Percentiles rank a stretch among this genome's conserved stretches.
phyloP scores from a whole-genome alignment of 2,113 vertebrate species.

The Trochalopteron elliotii region DNA sequence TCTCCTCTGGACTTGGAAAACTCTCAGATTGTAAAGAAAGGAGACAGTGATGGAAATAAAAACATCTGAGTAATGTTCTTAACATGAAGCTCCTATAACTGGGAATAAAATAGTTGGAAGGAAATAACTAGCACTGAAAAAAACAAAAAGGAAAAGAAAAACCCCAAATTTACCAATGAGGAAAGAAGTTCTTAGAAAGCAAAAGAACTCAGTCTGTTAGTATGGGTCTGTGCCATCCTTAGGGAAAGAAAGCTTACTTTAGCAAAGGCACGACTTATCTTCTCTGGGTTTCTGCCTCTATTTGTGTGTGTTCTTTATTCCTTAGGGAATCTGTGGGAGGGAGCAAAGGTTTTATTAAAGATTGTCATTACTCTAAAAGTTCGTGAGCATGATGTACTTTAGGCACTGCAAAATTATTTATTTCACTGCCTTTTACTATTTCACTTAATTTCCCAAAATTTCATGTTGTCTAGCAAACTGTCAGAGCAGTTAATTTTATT shows the following conservation, averaged over 20 bases:
- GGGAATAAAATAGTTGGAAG: neutral
- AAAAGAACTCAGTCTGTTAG: neutral
- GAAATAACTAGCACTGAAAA: neutral
- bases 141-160: neutral
- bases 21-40: neutral
- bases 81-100: neutral
- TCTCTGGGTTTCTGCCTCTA: neutral
- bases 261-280: neutral
- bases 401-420: neutral
- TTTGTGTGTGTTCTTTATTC: neutral
- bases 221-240: neutral
- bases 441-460: neutral
- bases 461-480: neutral
- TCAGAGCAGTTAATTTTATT: neutral
- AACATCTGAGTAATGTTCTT: neutral
- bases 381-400: neutral
- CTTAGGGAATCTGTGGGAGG: neutral
- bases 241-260: neutral
- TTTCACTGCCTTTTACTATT: neutral
- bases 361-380: neutral
- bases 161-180: neutral
- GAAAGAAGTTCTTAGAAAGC: neutral
- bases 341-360: neutral
- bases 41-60: neutral
- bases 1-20: neutral